These are phyloP conservation scores for Augochlorella aurata DNA, from an alignment of 2,888 invertebrate genomes.

Conservation along the genomic window DNA sequence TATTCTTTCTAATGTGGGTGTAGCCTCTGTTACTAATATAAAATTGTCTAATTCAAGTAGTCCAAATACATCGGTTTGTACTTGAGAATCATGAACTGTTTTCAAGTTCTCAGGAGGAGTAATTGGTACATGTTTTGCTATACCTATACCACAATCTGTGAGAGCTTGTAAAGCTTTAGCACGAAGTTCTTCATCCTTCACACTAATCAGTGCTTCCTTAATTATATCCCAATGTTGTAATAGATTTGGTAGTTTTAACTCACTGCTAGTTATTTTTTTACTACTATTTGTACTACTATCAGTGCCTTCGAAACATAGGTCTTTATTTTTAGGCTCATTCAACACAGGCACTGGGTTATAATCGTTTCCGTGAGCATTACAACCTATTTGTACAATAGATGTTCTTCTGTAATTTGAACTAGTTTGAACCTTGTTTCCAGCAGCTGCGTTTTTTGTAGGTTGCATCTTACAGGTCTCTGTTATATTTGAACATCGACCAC, in stretches of 20 bases:
- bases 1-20: conserved; percentile 54
- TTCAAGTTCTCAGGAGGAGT: conserved; percentile 39
- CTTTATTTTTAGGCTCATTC: neutral
- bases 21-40: conserved; percentile 53
- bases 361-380: neutral
- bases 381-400: neutral
- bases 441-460: neutral
- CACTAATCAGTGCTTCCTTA: conserved; percentile 72
- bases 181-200: conserved; percentile 70
- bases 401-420: neutral
- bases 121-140: conserved; percentile 67
- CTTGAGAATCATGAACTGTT: conserved; percentile 64
- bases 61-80: conserved; percentile 74
- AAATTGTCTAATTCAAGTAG: conserved; percentile 64
- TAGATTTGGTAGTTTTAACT: conserved; percentile 14
- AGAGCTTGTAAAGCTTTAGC: conserved; percentile 74
- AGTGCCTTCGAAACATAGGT: neutral
- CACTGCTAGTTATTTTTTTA: neutral
- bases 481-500: neutral
- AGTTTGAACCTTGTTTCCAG: neutral
- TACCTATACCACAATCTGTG: conserved; percentile 72
- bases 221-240: conserved; percentile 67
- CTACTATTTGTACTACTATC: neutral
- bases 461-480: too few relatives aligned
- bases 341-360: too few relatives aligned